phyloP scores from a whole-genome alignment of 1,140 invertebrate species.

The Drosophila bocki region DNA sequence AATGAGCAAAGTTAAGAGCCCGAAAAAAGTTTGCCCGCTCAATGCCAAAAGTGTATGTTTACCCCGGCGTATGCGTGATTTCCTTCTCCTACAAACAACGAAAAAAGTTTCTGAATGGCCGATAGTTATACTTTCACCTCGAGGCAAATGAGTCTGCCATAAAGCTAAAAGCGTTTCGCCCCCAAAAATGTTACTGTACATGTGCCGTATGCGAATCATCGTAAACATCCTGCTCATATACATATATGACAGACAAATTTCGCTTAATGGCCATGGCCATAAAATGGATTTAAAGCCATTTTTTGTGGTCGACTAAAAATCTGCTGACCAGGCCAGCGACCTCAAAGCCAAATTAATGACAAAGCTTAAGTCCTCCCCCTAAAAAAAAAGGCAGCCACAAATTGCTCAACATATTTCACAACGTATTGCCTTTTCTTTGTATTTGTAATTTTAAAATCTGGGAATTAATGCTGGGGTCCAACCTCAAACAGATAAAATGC shows the following conservation, averaged over 20 bases:
- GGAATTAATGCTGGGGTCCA: constrained; percentile 45
- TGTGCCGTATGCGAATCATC: constrained; percentile 42
- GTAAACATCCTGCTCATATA: constrained; percentile 26
- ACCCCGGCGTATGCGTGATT: constrained; percentile 61
- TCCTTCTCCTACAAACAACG: neutral
- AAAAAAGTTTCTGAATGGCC: constrained; percentile 45
- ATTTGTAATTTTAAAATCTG: constrained; percentile 48
- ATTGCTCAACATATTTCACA: constrained; percentile 53
- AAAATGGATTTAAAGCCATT: constrained; percentile 80
- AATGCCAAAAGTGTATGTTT: constrained; percentile 59
- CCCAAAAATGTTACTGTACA: constrained; percentile 21
- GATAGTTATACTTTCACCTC: constrained; percentile 48
- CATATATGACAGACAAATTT: constrained; percentile 49
- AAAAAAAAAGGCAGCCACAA: constrained; percentile 22
- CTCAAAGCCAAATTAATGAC: constrained; percentile 74
- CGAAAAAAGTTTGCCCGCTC: constrained; percentile 32
- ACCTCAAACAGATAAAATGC: constrained; percentile 47
- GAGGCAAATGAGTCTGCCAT: constrained; percentile 33
- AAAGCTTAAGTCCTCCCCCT: constrained; percentile 54
- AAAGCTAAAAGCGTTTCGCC: constrained; percentile 23
- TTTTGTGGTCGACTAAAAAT: constrained; percentile 65
- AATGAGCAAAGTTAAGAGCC: constrained; percentile 68
- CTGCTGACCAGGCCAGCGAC: constrained; percentile 59
- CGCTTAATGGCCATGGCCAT: constrained; percentile 62
- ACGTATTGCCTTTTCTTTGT: constrained; percentile 6